Base-by-base conservation (phyloP, 1,140 invertebrate species). In the Lepidurus arcticus region DNA sequence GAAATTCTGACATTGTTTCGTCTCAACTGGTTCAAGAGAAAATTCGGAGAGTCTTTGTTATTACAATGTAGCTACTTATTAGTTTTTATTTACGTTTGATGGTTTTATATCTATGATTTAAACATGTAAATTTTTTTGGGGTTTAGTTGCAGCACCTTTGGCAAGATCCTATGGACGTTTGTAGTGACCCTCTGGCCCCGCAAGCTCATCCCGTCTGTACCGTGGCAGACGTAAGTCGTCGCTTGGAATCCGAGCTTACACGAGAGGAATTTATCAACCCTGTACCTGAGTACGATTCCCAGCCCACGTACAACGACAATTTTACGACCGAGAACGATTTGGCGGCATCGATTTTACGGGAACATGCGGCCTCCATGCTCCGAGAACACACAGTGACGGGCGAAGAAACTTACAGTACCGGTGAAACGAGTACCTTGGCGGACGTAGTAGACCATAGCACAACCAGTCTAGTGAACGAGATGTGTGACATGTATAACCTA, bases 101-200 rank as follows among this genome's bases (percentile, higher is more conserved):
- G 21, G 16, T 65, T 65, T 65, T 65, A 16, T 16, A 47, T 65
- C 16, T 3, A 21, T 7, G 16, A 65, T 9, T 13, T 65, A 13
- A 65, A 65, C 53, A n/a, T 16, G 53, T n/a, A 65, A 53, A 16
- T 65, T 21, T 21, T 53, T 16, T 26, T 76, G 65, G 53, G 16
- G 78, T 78, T 44, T 74, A 79, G 79, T 79, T 80, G 65, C 79
- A 80, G 75, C 79, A 80, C 24, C 44, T 80, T 26, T 80, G 79
- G 79, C 79, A 77, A 42, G 79, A 80, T 42, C 75, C 78, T 26
- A 75, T 78, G 73, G 74, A 75, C 26, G 47, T 74, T 43, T 74
- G 74, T 44, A 74, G 44, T 44, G 78, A 78, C 47, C 79, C 79
- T 16, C 42, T 77, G 73, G 79, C 79, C 16, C 79, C 79, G 77